Percentiles rank a stretch among this genome's conserved stretches.
phyloP scores from a whole-genome alignment of 2,113 vertebrate genomes.

The Gasterosteus nipponicus region DNA sequence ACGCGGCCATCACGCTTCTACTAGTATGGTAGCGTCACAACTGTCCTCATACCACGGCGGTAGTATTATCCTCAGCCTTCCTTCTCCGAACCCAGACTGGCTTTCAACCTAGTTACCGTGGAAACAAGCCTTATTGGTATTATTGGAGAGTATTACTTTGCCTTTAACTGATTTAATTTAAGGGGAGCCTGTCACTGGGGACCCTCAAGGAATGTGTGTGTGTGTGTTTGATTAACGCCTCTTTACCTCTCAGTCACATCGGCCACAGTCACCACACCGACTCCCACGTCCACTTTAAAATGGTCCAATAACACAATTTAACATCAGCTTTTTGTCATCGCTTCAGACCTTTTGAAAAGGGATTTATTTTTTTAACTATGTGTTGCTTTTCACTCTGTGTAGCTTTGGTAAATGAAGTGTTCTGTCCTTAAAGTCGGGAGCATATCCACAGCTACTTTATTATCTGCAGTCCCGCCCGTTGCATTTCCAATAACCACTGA shows the following conservation, averaged over 20 bases:
- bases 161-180: conserved; percentile 47
- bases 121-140: conserved; percentile 43
- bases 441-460: conserved; percentile 30
- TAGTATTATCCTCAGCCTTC: conserved; percentile 48
- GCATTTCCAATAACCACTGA: conserved; percentile 37
- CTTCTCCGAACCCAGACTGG: conserved; percentile 24
- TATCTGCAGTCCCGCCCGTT: conserved; percentile 37
- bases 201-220: conserved; percentile 41
- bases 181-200: conserved; percentile 48
- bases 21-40: conserved; percentile 41
- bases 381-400: conserved; percentile 5
- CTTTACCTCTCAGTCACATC: conserved; percentile 48
- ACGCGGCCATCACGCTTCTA: conserved; percentile 19
- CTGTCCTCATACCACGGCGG: conserved; percentile 30
- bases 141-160: conserved; percentile 41
- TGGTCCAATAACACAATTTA: conserved; percentile 60
- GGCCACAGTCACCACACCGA: conserved; percentile 25
- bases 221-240: conserved; percentile 34
- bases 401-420: conserved; percentile 17
- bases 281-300: conserved; percentile 5
- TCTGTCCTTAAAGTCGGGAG: conserved; percentile 41
- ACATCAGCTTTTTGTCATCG: conserved; percentile 19
- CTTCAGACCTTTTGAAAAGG: conserved; percentile 44
- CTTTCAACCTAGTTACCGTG: conserved; percentile 36
- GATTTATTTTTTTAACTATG: conserved; percentile 24